A percentile compares a stretch with the other conserved stretches of the same genome.
These are phyloP conservation scores for Drosophila littoralis DNA, from an alignment of 1,140 invertebrate species.

Conservation along the genomic window DNA sequence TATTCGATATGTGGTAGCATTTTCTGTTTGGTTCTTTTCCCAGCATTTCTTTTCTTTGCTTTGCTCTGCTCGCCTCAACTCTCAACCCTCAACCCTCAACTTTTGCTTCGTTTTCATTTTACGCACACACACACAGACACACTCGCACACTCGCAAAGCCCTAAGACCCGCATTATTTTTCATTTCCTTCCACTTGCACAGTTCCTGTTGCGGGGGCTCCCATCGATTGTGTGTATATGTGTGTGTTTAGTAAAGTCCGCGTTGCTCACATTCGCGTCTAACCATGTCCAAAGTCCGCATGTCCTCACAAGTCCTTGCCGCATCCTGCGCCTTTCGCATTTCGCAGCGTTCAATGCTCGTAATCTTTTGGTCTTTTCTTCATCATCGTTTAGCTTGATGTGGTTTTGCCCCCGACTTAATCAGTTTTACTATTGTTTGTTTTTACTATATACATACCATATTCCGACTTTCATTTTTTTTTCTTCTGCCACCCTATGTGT, in stretches of 20 bases:
- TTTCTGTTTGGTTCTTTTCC: constrained; percentile 31
- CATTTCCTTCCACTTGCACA: constrained; percentile 47
- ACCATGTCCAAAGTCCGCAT: constrained; percentile 1
- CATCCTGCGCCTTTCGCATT: constrained; percentile 30
- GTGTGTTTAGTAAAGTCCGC: constrained; percentile 22
- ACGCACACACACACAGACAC: constrained; percentile 14
- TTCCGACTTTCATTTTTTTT: constrained; percentile 19
- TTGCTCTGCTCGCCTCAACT: constrained; percentile 41
- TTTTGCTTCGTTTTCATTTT: constrained; percentile 73
- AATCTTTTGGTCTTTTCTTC: constrained; percentile 82
- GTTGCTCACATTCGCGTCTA: constrained; percentile 35
- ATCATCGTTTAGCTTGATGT: constrained; percentile 82
- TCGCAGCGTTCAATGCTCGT: constrained; percentile 64
- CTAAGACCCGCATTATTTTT: constrained; percentile 60
- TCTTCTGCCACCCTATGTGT: background rate
- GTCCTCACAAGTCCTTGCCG: constrained; percentile 21
- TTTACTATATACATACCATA: constrained; percentile 54
- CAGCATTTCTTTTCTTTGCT: constrained; percentile 32
- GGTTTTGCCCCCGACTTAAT: constrained; percentile 78
- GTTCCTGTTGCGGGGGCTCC: background rate
- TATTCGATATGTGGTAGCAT: constrained; percentile 70
- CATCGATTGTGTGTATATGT: constrained; percentile 7
- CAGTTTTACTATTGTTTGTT: constrained; percentile 83
- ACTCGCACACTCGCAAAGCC: constrained; percentile 4
- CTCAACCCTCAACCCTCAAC: constrained; percentile 59